phyloP scores from a whole-genome alignment of 2,797 vertebrate species.

The Coccyzus lansbergi region DNA sequence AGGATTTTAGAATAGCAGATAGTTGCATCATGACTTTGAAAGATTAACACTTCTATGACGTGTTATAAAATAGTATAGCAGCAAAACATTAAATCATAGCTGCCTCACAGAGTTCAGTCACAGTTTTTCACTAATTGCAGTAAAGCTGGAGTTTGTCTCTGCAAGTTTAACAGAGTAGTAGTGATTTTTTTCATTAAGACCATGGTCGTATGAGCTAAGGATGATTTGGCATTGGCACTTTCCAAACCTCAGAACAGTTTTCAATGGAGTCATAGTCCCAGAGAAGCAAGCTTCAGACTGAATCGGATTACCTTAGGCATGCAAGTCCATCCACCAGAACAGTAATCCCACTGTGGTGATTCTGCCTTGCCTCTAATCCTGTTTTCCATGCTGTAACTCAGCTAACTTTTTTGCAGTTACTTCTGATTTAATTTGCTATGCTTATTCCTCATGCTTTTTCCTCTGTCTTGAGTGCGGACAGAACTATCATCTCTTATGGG shows the following conservation, averaged over 20 bases:
- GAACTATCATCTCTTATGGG: neutral
- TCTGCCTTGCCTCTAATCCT: conserved; percentile 33
- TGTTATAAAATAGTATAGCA: neutral
- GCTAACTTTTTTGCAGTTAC: neutral
- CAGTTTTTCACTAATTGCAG: neutral
- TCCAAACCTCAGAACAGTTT: neutral
- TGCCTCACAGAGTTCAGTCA: neutral
- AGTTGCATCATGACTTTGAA: neutral
- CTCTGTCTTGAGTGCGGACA: neutral
- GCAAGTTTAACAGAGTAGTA: neutral
- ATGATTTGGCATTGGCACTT: neutral
- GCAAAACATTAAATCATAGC: neutral
- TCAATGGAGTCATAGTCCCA: neutral
- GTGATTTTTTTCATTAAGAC: neutral
- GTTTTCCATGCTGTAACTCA: conserved; percentile 10
- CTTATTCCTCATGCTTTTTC: neutral
- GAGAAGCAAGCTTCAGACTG: neutral
- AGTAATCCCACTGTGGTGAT: neutral
- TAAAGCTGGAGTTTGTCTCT: neutral
- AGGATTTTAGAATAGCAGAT: neutral
- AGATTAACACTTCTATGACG: accelerated
- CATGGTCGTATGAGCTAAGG: neutral
- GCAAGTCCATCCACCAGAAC: neutral
- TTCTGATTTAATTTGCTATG: neutral
- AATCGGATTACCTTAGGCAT: neutral